A percentile compares a stretch with the other conserved stretches of the same genome.
Conservation (phyloP, 2,797 vertebrate genomes). For the Synanceia verrucosa region DNA sequence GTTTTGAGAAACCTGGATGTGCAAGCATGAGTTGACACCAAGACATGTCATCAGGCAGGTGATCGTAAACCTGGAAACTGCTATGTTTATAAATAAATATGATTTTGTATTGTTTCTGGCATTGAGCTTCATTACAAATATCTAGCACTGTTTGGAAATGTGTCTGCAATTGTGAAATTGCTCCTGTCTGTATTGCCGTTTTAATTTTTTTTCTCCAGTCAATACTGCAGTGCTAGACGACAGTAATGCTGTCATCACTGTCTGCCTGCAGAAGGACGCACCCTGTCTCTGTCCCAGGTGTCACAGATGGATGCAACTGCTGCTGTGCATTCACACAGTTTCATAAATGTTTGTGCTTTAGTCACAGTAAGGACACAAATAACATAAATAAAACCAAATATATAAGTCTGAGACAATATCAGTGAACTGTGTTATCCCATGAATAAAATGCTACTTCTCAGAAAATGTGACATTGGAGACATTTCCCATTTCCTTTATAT, state of each 20-base stretch:
- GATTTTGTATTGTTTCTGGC: neutral
- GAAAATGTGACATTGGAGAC: constrained; percentile 36
- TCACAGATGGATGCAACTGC: constrained; percentile 44
- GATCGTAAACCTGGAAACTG: neutral
- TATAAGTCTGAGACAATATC: neutral
- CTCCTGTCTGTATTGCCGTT: constrained; percentile 8
- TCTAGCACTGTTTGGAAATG: neutral
- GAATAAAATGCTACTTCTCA: neutral
- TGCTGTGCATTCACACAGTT: neutral
- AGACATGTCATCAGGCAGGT: neutral
- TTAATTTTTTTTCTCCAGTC: constrained; percentile 9
- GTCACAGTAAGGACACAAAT: neutral
- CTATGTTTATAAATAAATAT: neutral
- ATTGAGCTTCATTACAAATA: neutral
- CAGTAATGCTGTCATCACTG: constrained; percentile 52
- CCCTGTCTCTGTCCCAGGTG: constrained; percentile 53
- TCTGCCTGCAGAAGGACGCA: constrained; percentile 66
- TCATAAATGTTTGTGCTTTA: neutral
- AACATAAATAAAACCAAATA: constrained; percentile 13
- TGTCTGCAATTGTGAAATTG: constrained; percentile 19
- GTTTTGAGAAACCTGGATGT: neutral
- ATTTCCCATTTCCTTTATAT: constrained; percentile 15
- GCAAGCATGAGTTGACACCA: neutral
- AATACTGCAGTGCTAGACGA: constrained; percentile 34
- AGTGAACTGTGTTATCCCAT: constrained; percentile 1